These are phyloP conservation scores for Pangasius mekongensis DNA, from an alignment of 2,797 vertebrate genomes.

Conservation along the genomic window DNA sequence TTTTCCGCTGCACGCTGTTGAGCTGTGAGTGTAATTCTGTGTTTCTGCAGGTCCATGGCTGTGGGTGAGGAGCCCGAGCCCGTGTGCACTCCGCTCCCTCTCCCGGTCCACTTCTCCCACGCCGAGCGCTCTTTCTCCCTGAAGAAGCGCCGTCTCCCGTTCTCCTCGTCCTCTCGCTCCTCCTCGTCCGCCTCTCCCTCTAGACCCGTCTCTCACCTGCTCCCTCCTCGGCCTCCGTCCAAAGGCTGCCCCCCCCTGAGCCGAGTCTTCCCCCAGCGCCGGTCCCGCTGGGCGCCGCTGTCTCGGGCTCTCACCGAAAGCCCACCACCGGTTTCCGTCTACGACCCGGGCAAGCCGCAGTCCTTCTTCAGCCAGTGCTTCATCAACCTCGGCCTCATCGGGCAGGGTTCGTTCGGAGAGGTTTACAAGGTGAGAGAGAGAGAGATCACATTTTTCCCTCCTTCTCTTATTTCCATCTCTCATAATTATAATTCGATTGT, in stretches of 20 bases:
- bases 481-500: neutral
- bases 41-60: conserved; percentile 17
- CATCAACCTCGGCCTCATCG: conserved; percentile 81
- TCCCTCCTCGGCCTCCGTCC: conserved; percentile 82
- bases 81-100: conserved; percentile 75
- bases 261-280: conserved; percentile 78
- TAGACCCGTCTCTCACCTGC: conserved; percentile 67
- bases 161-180: conserved; percentile 65
- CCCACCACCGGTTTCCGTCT: conserved; percentile 66
- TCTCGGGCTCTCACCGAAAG: conserved; percentile 78
- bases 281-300: conserved; percentile 79
- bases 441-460: neutral
- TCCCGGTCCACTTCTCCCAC: conserved; percentile 81
- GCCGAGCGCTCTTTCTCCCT: conserved; percentile 86
- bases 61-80: conserved; percentile 69
- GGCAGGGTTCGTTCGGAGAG: conserved; percentile 89
- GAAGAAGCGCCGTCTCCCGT: conserved; percentile 76
- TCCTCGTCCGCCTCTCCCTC: conserved; percentile 65
- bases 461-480: neutral
- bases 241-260: conserved; percentile 81
- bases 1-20: neutral
- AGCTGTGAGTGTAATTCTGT: neutral
- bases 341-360: conserved; percentile 78
- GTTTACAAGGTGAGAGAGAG: conserved; percentile 83
- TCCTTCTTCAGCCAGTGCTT: conserved; percentile 88